Evolutionary conservation across 2,888 invertebrate genomes (phyloP), one percentile per base, ranked within the genome.

Genomic region (Lasius platythorax): DNA sequence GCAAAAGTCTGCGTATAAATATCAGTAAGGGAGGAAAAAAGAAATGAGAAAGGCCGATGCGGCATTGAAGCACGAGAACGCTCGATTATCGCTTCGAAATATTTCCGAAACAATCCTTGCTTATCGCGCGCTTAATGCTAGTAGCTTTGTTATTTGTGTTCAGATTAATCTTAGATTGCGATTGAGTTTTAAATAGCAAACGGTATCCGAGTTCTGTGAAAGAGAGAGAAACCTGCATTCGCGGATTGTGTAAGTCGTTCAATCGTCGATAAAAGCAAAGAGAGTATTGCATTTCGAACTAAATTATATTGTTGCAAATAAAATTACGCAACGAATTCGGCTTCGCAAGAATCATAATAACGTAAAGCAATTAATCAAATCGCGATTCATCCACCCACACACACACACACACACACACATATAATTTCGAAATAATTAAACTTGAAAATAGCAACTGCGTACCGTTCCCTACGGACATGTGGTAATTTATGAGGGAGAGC

Each of bases 1-100:
- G 50, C 58, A 75, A 81, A 83, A 72, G 66, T 64, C 63, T 6
- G 37, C 28, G 85, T 79, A 89, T 85, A 89, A 87, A 89, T 88
- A 82, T 86, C 83, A 84, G 82, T 28, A 40, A 18, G 50, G 63
- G 40, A 70, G 33, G 43, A 70, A 56, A 82, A 67, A 73, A 56
- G 18, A 58, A 61, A 53, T n/a, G 50, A 37, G 70, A 67, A 66
- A 64, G 11, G 9, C 61, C 12, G 40, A 46, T 8, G 67, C 67
- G 66, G 53, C 40, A 40, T 28, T 11, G 66, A n/a, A 28, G 66
- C 37, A 64, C 66, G 53, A 9, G 68, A 67, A 11, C 12, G 53
- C 56, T 67, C 12, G 43, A 78, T 78, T 78, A 56, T 67, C 67
- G n/a, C 30, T 23, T 9, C 78, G 68, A 78, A 68, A 67, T 78